These are phyloP conservation scores for Lacanobia oleracea DNA, from an alignment of 2,888 invertebrate species.

Conservation along the genomic window DNA sequence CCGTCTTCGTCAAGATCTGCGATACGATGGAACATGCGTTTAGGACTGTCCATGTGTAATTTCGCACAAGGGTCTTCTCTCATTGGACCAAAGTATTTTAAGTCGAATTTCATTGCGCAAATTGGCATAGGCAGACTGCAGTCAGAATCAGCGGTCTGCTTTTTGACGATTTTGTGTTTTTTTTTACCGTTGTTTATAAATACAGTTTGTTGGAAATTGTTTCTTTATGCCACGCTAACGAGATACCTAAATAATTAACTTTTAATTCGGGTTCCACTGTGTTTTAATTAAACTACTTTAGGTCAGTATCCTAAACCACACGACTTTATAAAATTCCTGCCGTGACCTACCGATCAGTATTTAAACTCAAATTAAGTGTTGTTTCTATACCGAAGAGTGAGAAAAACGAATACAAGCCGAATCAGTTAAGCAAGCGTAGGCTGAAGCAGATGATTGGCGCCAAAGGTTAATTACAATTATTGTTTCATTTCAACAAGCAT, in stretches of 20 bases:
- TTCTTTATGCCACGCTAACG: no score
- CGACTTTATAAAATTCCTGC: background rate
- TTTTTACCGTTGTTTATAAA: no score
- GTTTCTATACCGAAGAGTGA: background rate
- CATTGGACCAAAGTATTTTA: conserved; percentile 5
- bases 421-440: background rate
- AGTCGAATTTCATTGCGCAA: conserved; percentile 16
- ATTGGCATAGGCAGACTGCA: background rate
- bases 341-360: background rate
- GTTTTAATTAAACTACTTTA: background rate
- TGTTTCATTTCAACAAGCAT: background rate
- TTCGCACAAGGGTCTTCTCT: background rate
- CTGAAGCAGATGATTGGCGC: background rate
- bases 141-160: background rate
- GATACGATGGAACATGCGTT: conserved; percentile 33
- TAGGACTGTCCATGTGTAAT: conserved; percentile 4
- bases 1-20: conserved; percentile 34
- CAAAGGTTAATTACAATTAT: background rate
- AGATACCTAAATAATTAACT: background rate
- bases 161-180: background rate
- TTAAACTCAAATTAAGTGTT: background rate
- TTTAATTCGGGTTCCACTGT: background rate
- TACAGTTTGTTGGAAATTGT: no score
- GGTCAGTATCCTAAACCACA: background rate
- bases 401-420: background rate